Conservation (phyloP, 92 coral and sea anemone species). For the Palythoa grandiflora region DNA sequence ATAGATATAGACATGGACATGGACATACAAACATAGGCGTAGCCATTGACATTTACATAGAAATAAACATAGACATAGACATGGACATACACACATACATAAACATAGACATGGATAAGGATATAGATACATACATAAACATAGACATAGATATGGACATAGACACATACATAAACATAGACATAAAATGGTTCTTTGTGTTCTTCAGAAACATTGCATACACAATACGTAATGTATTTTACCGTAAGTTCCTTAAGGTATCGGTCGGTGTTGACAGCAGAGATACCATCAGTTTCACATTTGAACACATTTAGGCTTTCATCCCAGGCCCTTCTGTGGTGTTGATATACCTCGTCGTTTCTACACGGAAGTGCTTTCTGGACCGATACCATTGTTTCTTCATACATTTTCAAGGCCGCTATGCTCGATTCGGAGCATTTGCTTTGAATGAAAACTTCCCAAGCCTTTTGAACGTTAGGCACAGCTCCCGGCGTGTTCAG, state of each 20-base stretch:
- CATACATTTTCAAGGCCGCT: constrained; percentile 44
- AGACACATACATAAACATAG: background rate
- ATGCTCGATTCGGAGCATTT: constrained; percentile 56
- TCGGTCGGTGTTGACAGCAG: constrained; percentile 55
- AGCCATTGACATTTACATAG: too few relatives aligned
- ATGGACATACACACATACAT: too few relatives aligned
- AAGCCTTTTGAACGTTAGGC: constrained; percentile 81
- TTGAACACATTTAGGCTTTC: constrained; percentile 43
- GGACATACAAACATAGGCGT: too few relatives aligned
- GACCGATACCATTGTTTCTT: constrained; percentile 57
- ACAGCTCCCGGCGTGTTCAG: constrained; percentile 81
- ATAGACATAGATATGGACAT: background rate
- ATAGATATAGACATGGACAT: too few relatives aligned
- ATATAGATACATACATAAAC: too few relatives aligned
- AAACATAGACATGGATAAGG: too few relatives aligned
- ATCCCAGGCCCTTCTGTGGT: constrained; percentile 55
- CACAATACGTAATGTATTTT: background rate
- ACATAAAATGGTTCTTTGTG: too few relatives aligned
- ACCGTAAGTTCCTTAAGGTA: constrained; percentile 60
- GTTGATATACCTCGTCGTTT: constrained; percentile 43
- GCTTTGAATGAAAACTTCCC: constrained; percentile 71
- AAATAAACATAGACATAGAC: too few relatives aligned
- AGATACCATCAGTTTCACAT: constrained; percentile 61
- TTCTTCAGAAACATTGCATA: too few relatives aligned
- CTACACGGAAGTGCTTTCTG: constrained; percentile 59